Evolutionary conservation across 2,888 invertebrate species (phyloP), one percentile per base, ranked within the genome.

Genomic region (Tipula confusa): DNA sequence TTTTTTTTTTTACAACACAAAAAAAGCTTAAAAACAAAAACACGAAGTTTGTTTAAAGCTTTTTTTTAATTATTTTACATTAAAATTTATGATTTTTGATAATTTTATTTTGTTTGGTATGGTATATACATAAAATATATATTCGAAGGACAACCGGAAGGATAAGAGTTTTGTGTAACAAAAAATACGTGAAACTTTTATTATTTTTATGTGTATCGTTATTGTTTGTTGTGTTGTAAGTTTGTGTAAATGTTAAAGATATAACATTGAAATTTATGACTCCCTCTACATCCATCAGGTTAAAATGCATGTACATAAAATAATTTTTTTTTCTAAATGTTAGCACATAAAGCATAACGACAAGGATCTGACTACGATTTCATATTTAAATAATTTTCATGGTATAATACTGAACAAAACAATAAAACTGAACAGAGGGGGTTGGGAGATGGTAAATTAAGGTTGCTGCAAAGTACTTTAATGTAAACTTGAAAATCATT

Each of bases 51-150:
- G 1, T 64, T 64, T 64, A 24, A 64, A 64, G 64, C 64, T 64
- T 64, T 64, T n/a, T n/a, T 64, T 64, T 64, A 64, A 64, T 64
- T 64, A 64, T 64, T 64, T 24, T 24, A 18, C 24, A 64, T 64
- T 64, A 64, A 64, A 64, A 64, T 64, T 64, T 64, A 64, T 64
- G 64, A 64, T 64, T 64, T 64, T 64, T 24, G 64, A 64, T 64
- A 64, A 24, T 64, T 64, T 64, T 24, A 24, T 64, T 64, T 24
- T 24, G 11, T 24, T 7, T 24, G n/a, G n/a, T 24, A 18, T 43
- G 43, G n/a, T n/a, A n/a, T 24, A 9, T 24, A 24, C 24, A 18
- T 64, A 64, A 64, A 64, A 13, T 18, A 4, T 24, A 64, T 64
- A 33, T 6, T 9, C 11, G 24, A 64, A 64, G 64, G 64, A 24